Conservation (phyloP, 2,888 invertebrate species). For the Brassicogethes aeneus region DNA sequence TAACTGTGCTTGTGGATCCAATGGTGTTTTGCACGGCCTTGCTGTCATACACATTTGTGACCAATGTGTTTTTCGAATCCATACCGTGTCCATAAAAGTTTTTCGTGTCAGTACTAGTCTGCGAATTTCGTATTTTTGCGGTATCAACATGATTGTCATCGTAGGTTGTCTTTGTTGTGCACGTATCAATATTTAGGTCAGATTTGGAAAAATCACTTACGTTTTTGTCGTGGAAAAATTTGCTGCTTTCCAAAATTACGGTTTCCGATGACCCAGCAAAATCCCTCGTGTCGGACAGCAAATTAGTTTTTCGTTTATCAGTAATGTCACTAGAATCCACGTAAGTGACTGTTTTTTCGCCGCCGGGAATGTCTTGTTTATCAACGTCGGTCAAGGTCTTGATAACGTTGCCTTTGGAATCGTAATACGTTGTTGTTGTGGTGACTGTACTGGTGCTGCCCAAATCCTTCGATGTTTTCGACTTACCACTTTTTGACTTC, state of each 20-base stretch:
- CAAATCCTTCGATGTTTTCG: constrained; percentile 13
- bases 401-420: constrained; percentile 35
- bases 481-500: background rate
- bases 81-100: constrained; percentile 5
- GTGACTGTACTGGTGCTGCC: constrained; percentile 21
- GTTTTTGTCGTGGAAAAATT: background rate
- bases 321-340: background rate
- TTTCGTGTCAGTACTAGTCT: constrained; percentile 6
- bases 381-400: constrained; percentile 33
- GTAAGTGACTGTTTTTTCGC: background rate
- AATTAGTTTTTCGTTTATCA: constrained; percentile 11
- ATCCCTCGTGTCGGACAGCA: constrained; percentile 5
- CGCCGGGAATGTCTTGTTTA: constrained; percentile 17
- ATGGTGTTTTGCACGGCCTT: constrained; percentile 34
- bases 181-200: background rate
- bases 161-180: background rate
- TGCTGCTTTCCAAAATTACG: background rate
- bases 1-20: constrained; percentile 40
- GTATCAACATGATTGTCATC: constrained; percentile 23
- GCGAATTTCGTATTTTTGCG: constrained; percentile 19
- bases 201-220: too few species aligned
- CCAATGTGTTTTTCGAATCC: constrained; percentile 11
- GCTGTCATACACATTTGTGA: constrained; percentile 32
- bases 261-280: background rate
- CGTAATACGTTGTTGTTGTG: constrained; percentile 37